These are phyloP conservation scores for Haliaeetus leucogaster DNA, from an alignment of 2,113 vertebrate genomes.

Conservation along the genomic window DNA sequence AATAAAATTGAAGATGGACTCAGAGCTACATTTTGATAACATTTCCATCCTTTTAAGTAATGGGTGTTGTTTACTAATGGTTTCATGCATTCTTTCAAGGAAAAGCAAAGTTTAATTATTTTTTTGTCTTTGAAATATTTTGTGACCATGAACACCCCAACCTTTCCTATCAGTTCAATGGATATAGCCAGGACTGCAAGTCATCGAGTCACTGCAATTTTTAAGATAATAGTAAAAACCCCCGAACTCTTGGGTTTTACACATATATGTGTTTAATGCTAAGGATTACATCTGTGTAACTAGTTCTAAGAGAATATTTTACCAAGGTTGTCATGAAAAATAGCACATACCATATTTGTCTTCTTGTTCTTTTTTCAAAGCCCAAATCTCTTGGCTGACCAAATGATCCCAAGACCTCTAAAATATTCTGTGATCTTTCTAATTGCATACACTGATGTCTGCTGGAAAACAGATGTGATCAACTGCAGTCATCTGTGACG, in stretches of 20 bases:
- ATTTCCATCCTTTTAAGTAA: background rate
- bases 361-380: slow-evolving; percentile 10
- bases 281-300: background rate
- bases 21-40: background rate
- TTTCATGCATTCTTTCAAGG: background rate
- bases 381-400: slow-evolving; percentile 22
- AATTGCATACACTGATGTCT: slow-evolving; percentile 43
- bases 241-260: background rate
- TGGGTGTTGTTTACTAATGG: background rate
- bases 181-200: background rate
- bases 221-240: background rate
- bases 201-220: background rate
- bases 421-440: slow-evolving; percentile 55
- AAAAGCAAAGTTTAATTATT: background rate
- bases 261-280: background rate
- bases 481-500: slow-evolving; percentile 31
- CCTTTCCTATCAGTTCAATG: background rate
- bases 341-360: background rate
- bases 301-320: background rate
- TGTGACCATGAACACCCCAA: background rate
- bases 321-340: background rate
- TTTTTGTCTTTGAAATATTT: background rate
- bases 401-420: slow-evolving; percentile 31
- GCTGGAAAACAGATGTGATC: slow-evolving; percentile 63
- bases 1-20: background rate